Percentiles rank a stretch among this genome's conserved stretches.
Conservation (phyloP, 2,888 invertebrate genomes). For the Drosophila mimica region DNA sequence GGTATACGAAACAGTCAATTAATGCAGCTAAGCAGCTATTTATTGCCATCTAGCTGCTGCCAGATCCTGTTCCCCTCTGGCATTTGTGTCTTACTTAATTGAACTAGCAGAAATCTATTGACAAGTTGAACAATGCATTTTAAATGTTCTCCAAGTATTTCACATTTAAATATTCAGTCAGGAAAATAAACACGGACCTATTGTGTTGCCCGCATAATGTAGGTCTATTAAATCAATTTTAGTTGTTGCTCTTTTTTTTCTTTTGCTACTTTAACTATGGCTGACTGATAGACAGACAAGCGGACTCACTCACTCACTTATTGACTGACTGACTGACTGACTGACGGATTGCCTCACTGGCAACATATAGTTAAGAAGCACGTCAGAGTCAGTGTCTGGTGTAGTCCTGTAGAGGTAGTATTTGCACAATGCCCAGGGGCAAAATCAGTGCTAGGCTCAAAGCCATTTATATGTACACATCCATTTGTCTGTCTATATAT, state of each 20-base stretch:
- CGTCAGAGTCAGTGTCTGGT: neutral
- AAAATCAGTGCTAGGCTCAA: constrained; percentile 45
- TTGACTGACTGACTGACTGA: constrained; percentile 32
- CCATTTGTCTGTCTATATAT: neutral
- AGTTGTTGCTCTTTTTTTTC: constrained; percentile 74
- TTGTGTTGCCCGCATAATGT: constrained; percentile 48
- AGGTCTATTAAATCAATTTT: constrained; percentile 74
- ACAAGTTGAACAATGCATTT: constrained; percentile 47
- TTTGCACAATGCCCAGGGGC: constrained; percentile 45
- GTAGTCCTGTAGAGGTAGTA: constrained; percentile 48
- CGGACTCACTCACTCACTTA: constrained; percentile 18
- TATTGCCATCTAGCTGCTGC: constrained; percentile 2
- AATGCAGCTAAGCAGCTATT: constrained; percentile 35
- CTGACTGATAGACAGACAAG: neutral
- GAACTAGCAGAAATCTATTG: constrained; percentile 41
- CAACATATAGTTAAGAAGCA: constrained; percentile 14
- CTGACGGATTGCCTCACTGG: constrained; percentile 23
- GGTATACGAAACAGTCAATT: constrained; percentile 32
- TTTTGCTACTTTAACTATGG: constrained; percentile 61
- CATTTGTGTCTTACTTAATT: constrained; percentile 13
- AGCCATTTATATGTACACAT: neutral
- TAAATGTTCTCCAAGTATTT: constrained; percentile 32
- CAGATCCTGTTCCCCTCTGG: neutral
- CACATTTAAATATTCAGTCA: constrained; percentile 8
- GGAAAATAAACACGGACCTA: constrained; percentile 7